Evolutionary conservation across 2,888 invertebrate genomes (phyloP).

Genomic region (Rhamnusium bicolor): DNA sequence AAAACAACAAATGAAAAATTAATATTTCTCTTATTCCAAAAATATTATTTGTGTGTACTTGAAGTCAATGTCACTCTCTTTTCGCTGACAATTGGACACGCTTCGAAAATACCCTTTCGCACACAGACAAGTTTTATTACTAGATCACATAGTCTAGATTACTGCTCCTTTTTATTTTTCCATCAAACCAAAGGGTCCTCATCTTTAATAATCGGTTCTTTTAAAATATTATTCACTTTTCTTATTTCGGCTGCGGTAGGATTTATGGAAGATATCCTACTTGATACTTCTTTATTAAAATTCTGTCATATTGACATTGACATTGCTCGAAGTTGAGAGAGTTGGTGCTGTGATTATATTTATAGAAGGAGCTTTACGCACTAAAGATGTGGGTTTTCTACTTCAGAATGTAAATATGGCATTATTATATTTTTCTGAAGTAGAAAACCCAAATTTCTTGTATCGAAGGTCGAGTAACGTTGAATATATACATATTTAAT

Average conservation of each 20-base stretch:
- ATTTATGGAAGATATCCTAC: not conserved
- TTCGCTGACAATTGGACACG: no score
- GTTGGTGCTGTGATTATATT: no score
- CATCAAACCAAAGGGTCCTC: constrained; percentile 6
- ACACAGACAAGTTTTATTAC: constrained; percentile 11
- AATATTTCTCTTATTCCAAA: no score
- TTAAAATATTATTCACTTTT: not conserved
- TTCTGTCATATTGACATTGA: constrained; percentile 20
- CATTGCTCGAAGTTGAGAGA: not conserved
- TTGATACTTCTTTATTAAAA: constrained; percentile 5
- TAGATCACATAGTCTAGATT: not conserved
- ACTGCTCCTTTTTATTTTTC: constrained; percentile 5
- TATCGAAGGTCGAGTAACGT: constrained; percentile 15
- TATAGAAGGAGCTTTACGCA: no score
- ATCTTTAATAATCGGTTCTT: not conserved
- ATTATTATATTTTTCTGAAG: not conserved
- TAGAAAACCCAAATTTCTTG: constrained; percentile 12
- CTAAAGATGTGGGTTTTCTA: no score
- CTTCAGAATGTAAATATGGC: no score
- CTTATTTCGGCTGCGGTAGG: not conserved
- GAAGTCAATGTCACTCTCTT: no score
- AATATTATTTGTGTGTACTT: no score
- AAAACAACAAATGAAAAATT: no score
- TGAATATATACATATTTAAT: not conserved
- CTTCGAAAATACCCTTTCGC: not conserved